Base-by-base conservation (phyloP, 2,888 invertebrate genomes). In the Drosophila meridionalis region DNA sequence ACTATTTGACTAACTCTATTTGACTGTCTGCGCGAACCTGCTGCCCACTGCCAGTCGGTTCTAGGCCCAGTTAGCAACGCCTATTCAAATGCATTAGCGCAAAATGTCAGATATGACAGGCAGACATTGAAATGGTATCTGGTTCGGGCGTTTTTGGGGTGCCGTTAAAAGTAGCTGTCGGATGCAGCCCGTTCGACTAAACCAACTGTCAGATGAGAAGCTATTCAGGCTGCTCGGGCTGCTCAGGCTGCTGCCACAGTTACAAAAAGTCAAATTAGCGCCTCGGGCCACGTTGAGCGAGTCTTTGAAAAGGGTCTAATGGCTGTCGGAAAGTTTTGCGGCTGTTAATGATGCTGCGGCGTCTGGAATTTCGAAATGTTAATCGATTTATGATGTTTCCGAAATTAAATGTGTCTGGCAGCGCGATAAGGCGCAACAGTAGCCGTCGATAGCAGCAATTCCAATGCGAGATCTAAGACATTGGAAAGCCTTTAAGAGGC, bases 41-140 rank as follows among this genome's bases (percentile, higher is more conserved):
- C 36, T 38, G 53, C 28, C 53, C 53, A 53, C 36, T 28, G 28
- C 3, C 28, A 7, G 34, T 11, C 7, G 20, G 20, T 20, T 20
- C 20, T 20, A 20, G 20, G 1, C 81, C 83, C 69, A 82, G 70
- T 80, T 84, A 61, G 34, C 38, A 48, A 48, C 68, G 72, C 70
- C 69, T 80, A 85, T 87, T 85, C 89, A 89, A 86, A 89, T 89
- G 90, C 86, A 89, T 83, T 88, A 81, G 86, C 80, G 72, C 55
- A 67, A 60, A 89, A 87, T 85, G 90, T 87, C 86, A 75, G 79
- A 88, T 90, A 88, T 90, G 88, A 90, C 89, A 79, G 88, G 67
- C 74, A 69, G 81, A 61, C 73, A 67, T 57, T 66, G 67, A 73
- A 73, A 76, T 68, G 73, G 70, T 68, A 60, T 28, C 48, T 58